Evolutionary conservation across 2,113 vertebrate species (phyloP).

Genomic region (Alexandromys fortis): DNA sequence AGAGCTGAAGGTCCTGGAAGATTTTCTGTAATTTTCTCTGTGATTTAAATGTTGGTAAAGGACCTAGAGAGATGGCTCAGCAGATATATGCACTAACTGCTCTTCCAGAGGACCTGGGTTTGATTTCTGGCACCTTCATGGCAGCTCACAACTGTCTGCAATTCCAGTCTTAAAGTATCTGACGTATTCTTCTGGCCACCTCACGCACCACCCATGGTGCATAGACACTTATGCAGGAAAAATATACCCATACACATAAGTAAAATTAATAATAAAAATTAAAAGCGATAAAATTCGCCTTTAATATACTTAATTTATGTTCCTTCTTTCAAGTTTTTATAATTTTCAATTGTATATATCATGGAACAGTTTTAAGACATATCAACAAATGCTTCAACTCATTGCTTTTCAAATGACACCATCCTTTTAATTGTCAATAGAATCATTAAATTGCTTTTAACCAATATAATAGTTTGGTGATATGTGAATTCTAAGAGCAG

Average conservation of each 20-base stretch:
- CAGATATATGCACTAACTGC: neutral
- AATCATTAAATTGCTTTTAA: neutral
- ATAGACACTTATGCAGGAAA: neutral
- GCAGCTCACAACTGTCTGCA: neutral
- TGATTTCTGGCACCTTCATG: neutral
- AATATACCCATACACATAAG: neutral
- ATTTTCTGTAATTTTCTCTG: neutral
- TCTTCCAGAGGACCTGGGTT: neutral
- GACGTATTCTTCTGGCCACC: neutral
- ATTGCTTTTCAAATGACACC: neutral
- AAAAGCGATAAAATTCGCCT: neutral
- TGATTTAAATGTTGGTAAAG: neutral
- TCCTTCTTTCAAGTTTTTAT: neutral
- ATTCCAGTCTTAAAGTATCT: neutral
- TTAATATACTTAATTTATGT: neutral
- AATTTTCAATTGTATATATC: neutral
- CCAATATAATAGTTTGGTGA: too few relatives aligned
- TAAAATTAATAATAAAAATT: neutral
- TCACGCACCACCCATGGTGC: neutral
- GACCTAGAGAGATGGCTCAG: neutral
- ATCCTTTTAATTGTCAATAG: neutral
- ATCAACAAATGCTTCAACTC: neutral
- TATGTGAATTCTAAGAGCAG: neutral
- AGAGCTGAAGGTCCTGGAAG: neutral
- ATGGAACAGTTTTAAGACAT: neutral